Conservation (phyloP, 2,113 vertebrate genomes). For the Anguilla rostrata region DNA sequence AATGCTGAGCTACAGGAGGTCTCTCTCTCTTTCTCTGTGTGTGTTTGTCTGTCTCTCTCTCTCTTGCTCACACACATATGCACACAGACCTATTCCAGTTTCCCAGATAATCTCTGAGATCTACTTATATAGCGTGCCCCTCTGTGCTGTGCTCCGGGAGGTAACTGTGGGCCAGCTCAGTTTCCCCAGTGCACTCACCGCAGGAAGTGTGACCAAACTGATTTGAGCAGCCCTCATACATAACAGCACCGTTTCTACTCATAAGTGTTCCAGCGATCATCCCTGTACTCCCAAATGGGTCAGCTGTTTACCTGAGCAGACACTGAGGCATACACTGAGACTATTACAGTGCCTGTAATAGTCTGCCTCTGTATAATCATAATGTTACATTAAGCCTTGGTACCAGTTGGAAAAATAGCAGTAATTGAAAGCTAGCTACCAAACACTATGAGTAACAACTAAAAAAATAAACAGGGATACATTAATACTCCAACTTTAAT, state of each 20-base stretch:
- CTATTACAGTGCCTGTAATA: background rate
- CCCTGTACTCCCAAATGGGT: background rate
- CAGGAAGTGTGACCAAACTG: background rate
- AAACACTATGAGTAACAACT: background rate
- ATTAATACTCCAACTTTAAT: no score
- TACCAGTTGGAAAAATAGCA: background rate
- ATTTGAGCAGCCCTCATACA: background rate
- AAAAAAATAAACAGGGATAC: no score
- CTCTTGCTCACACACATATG: background rate
- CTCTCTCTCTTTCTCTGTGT: conserved; percentile 11
- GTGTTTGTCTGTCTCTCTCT: background rate
- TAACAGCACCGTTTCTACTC: background rate
- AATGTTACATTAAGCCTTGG: background rate
- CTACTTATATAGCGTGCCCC: background rate
- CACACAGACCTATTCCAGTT: background rate
- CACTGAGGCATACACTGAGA: background rate
- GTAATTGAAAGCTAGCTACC: background rate
- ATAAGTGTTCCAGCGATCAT: background rate
- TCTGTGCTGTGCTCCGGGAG: background rate
- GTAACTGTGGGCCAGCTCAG: background rate
- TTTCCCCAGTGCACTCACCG: background rate
- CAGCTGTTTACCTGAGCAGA: background rate
- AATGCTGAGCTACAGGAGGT: conserved; percentile 2
- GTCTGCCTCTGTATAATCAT: background rate
- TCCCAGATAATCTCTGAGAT: background rate